Base-by-base conservation (phyloP, 2,113 vertebrate species). In the Amphiprion ocellaris region DNA sequence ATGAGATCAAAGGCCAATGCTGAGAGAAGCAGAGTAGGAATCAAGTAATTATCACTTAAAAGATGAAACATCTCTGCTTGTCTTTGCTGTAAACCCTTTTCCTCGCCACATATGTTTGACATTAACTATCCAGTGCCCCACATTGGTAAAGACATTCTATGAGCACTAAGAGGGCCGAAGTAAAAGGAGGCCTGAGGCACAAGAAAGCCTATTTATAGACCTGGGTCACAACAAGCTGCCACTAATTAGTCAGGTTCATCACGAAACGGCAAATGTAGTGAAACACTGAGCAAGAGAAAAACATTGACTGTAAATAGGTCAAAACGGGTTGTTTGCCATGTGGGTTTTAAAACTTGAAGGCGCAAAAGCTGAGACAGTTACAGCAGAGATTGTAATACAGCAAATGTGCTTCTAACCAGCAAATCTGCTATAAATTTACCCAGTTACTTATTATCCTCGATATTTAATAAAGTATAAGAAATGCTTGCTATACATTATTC, bases 41-140 rank as follows among this genome's bases (percentile, higher is more conserved):
- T 88, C 71, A 46, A 77, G 76, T 90, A 81, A 91, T 94, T 92
- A 89, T 90, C 81, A 76, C 85, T 88, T 85, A 70, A 86, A 86
- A 89, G 84, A 86, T 81, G 55, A 84, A 90, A 82, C 71, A 66
- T 80, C 62, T 81, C 78, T 73, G 67, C 73, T 83, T 46, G 81
- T 73, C 72, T 79, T 79, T 24, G 53, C 74, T 84, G 73, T 71
- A 76, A 86, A 85, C 33, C 69, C 70, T 75, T 75, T 85, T 86
- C 77, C 77, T 81, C 70, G 21, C 33, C 78, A 86, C 92, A 93
- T 89, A 74, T 92, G 92, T 91, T 93, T 81, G 79, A 78, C 86
- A 93, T 94, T 90, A 93, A 65, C 76, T 33, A 33, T 76, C 74
- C 89, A 69, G 84, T 86, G 90, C 55, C 84, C 81, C 84, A 77